Evolutionary conservation across 1,140 invertebrate genomes (phyloP).

Genomic region (Asobara japonica): DNA sequence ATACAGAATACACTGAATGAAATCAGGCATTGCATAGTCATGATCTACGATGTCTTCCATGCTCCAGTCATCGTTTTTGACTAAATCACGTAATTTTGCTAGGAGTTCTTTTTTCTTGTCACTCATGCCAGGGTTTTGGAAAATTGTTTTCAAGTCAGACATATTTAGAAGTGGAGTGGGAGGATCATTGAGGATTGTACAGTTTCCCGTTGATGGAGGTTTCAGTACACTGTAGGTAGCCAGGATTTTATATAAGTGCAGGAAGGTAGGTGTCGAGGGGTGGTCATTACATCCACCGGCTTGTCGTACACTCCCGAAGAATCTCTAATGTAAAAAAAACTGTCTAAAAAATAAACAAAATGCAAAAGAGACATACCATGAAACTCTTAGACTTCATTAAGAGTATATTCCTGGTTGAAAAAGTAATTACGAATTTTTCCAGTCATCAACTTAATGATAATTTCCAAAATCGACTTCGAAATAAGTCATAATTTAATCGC

Average conservation of each 20-base stretch:
- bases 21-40: slow-evolving; percentile 17
- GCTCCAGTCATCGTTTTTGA: slow-evolving; percentile 28
- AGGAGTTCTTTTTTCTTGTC: not conserved
- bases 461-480: no score
- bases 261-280: not conserved
- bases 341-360: not conserved
- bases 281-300: not conserved
- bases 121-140: not conserved
- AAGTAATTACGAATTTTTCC: no score
- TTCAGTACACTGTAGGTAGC: slow-evolving; percentile 24
- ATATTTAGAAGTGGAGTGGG: slow-evolving; percentile 16
- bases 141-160: slow-evolving; percentile 26
- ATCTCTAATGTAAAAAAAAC: not conserved
- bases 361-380: no score
- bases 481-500: no score
- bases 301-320: not conserved
- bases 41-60: slow-evolving; percentile 23
- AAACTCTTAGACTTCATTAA: no score
- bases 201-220: slow-evolving; percentile 27
- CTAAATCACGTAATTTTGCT: not conserved
- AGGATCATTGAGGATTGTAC: not conserved
- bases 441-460: no score
- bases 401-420: not conserved
- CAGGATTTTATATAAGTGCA: slow-evolving; percentile 3
- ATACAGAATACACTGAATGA: slow-evolving; percentile 26